Conservation (phyloP, 2,797 vertebrate species). For the Hephaestus fuliginosus region DNA sequence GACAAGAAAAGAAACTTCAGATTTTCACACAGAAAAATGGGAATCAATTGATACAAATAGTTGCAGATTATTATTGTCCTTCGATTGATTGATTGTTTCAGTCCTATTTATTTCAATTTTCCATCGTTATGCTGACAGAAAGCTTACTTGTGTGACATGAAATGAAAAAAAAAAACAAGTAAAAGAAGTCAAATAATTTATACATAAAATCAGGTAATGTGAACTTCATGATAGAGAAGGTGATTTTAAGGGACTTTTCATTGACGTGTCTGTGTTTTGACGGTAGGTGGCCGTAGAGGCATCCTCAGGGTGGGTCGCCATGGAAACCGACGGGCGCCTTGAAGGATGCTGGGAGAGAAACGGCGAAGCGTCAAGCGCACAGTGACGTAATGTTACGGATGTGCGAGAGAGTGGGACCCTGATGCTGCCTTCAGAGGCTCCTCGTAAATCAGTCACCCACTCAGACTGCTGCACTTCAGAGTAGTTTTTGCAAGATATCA, state of each 20-base stretch:
- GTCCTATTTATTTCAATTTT: too few relatives aligned
- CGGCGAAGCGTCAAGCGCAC: slow-evolving; percentile 48
- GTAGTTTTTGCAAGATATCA: too few relatives aligned
- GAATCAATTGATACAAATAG: too few relatives aligned
- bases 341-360: slow-evolving; percentile 77
- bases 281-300: slow-evolving; percentile 70
- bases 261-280: background rate
- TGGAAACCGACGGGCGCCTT: slow-evolving; percentile 83
- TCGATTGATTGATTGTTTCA: too few relatives aligned
- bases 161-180: too few relatives aligned
- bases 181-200: too few relatives aligned
- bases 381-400: slow-evolving; percentile 84
- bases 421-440: slow-evolving; percentile 57
- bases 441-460: background rate
- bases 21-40: too few relatives aligned
- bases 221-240: background rate
- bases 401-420: slow-evolving; percentile 64
- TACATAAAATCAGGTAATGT: too few relatives aligned
- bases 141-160: too few relatives aligned
- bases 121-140: too few relatives aligned
- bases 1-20: background rate
- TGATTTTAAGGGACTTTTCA: background rate
- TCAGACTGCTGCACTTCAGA: too few relatives aligned
- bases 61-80: too few relatives aligned
- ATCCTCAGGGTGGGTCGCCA: slow-evolving; percentile 74